phyloP scores from a whole-genome alignment of 2,113 vertebrate species.

The Motacilla alba region DNA sequence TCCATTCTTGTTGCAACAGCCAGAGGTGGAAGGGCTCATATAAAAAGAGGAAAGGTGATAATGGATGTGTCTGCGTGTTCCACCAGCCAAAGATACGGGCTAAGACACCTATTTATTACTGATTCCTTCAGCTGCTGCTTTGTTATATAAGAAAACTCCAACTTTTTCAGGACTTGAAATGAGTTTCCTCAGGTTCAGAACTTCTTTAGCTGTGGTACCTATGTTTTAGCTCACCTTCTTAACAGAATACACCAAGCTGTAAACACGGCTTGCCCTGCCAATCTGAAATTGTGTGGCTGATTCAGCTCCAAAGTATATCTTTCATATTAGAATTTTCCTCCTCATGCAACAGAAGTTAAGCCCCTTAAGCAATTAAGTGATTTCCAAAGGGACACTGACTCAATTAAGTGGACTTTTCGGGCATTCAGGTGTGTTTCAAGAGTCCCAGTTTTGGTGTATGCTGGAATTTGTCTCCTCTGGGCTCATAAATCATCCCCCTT shows the following conservation, averaged over 20 bases:
- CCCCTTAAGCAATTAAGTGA: not conserved
- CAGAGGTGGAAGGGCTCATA: constrained; percentile 4
- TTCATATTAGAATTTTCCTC: not conserved
- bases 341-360: not conserved
- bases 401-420: not conserved
- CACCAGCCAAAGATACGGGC: not conserved
- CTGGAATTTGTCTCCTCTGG: not conserved
- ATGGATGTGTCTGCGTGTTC: constrained; percentile 5
- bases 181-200: not conserved
- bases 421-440: not conserved
- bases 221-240: not conserved
- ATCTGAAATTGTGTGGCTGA: not conserved
- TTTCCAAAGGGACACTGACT: not conserved
- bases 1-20: not conserved
- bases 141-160: not conserved
- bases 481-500: not conserved
- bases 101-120: not conserved
- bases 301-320: not conserved
- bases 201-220: not conserved
- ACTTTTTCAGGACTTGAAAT: not conserved
- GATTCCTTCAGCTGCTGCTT: not conserved
- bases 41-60: constrained; percentile 20
- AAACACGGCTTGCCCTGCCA: not conserved
- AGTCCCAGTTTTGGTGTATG: not conserved
- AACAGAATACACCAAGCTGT: not conserved